A percentile compares a stretch with the other conserved stretches of the same genome.
Conservation (phyloP, 1,140 invertebrate species). For the Drosophila mauritiana region DNA sequence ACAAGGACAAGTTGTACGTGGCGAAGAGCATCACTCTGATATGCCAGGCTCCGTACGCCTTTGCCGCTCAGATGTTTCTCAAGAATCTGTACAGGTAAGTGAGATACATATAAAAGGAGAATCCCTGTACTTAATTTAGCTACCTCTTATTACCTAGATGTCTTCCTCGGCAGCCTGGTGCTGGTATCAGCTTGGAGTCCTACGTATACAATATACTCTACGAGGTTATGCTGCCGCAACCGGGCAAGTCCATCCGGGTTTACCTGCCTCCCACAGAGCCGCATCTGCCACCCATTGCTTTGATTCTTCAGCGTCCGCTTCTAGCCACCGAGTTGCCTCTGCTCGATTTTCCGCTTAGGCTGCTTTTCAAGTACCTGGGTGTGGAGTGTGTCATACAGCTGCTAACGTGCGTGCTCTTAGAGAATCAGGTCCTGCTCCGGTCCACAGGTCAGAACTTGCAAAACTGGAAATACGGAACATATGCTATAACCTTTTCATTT, state of each 20-base stretch:
- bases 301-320: constrained; percentile 89
- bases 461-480: no score
- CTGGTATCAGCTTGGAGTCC: constrained; percentile 93
- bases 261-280: constrained; percentile 91
- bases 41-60: constrained; percentile 95
- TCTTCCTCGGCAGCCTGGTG: constrained; percentile 89
- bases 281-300: constrained; percentile 88
- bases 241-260: constrained; percentile 94
- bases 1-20: constrained; percentile 96
- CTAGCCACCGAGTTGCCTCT: constrained; percentile 93
- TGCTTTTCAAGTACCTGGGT: constrained; percentile 94
- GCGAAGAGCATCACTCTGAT: constrained; percentile 97
- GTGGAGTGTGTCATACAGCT: constrained; percentile 96
- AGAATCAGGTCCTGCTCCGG: constrained; percentile 97
- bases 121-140: not conserved
- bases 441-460: constrained; percentile 90
- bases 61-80: constrained; percentile 93
- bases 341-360: constrained; percentile 95
- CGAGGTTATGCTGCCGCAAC: constrained; percentile 95
- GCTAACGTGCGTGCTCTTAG: constrained; percentile 97
- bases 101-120: not conserved
- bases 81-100: constrained; percentile 92
- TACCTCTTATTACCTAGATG: constrained; percentile 85
- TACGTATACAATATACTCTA: constrained; percentile 98
- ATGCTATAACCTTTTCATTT: not conserved